phyloP scores from a whole-genome alignment of 2,113 vertebrate species.

The Rhinolophus ferrumequinum region DNA sequence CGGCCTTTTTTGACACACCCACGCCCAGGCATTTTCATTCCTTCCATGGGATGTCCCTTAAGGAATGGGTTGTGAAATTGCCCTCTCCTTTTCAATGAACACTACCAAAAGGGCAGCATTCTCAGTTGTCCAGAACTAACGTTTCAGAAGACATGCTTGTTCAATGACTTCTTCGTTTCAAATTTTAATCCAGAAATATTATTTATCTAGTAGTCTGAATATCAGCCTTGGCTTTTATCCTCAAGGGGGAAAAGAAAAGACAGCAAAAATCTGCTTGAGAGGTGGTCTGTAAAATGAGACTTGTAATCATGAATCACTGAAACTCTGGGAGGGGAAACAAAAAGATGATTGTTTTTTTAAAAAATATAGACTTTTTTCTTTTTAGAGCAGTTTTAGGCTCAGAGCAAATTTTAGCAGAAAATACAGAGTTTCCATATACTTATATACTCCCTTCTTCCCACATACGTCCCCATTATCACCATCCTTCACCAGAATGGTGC shows the following conservation, averaged over 20 bases:
- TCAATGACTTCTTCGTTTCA: neutral
- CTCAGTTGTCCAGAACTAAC: neutral
- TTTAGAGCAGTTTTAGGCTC: neutral
- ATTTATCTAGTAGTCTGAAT: neutral
- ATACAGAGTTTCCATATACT: neutral
- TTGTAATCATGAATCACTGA: neutral
- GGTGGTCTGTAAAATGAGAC: neutral
- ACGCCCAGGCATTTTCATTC: neutral
- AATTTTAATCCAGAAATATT: constrained; percentile 47
- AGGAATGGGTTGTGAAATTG: neutral
- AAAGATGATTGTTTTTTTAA: neutral
- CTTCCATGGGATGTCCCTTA: neutral
- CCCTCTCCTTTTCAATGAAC: neutral
- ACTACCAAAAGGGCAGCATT: neutral
- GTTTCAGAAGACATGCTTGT: neutral
- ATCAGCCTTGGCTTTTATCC: constrained; percentile 12
- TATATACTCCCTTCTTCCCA: too few species aligned
- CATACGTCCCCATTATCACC: neutral
- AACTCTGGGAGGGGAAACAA: neutral
- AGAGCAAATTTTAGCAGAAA: neutral
- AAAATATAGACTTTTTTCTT: neutral
- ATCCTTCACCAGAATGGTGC: neutral
- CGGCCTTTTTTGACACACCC: neutral
- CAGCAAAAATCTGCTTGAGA: neutral
- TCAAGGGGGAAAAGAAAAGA: neutral